Evolutionary conservation across 2,888 invertebrate genomes (phyloP), one percentile per base, ranked within the genome.

Genomic region (Caenorhabditis panamensis): DNA sequence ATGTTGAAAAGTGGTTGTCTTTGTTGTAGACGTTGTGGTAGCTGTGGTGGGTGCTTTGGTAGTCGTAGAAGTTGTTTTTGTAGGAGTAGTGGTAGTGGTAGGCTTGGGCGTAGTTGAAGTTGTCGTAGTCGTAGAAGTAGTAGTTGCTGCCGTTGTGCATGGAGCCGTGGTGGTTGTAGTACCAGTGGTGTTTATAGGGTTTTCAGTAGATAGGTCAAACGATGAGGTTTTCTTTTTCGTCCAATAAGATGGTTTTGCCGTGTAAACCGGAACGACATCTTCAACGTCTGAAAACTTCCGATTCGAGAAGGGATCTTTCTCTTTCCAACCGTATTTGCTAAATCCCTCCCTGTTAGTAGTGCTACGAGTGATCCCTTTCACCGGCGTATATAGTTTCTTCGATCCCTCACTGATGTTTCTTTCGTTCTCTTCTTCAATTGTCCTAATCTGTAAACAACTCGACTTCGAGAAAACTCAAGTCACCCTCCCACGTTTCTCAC

Each of bases 201-300:
- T 56, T 9, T 16, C 28, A 18, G 54, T 54, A 37, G 61, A 44
- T 31, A 1, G 16, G 18, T 71, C 37, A 26, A 3, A 9, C 28
- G 18, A 18, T 8, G 36, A n/a, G 20, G 26, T 20, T 18, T 18
- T 31, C 31, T 58, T 56, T 18, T 73, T 73, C 16, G 73, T 73
- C 73, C 73, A 73, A 24, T 59, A 73, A 3, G 51, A 36, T 13
- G 49, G 18, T 49, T 56, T 66, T 1, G n/a, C 1, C 1, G 6
- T 53, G 4, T 64, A 59, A 18, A 28, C 20, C 4, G 24, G 26
- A 1, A 66, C 66, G 31, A 66, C 59, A 58, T 56, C 26, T 66
- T 73, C 64, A 59, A 59, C 59, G 64, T 73, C 73, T 73, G 73
- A 73, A 73, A 73, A 49, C 59, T 58, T 49, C 41, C 37, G 49